Conservation (phyloP, 2,113 vertebrate genomes). For the Malaclemys terrapin region DNA sequence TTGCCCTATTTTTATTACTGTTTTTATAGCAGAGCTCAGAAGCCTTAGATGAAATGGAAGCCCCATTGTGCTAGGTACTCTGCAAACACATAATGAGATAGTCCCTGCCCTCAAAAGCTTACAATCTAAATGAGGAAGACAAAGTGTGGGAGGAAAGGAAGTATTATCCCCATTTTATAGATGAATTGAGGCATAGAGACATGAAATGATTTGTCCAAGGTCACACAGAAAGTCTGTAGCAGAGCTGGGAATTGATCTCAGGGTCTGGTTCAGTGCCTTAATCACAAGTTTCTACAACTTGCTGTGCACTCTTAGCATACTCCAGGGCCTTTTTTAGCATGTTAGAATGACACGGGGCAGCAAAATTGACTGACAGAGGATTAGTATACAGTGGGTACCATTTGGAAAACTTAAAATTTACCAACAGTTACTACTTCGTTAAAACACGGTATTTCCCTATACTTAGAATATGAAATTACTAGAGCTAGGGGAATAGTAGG, state of each 20-base stretch:
- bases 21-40: fast-evolving
- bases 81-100: not conserved
- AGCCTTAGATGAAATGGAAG: not conserved
- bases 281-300: not conserved
- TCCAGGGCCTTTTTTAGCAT: not conserved
- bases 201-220: not conserved
- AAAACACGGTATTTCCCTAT: not conserved
- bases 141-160: not conserved
- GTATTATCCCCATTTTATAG: not conserved
- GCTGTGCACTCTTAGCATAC: not conserved
- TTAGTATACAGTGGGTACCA: not conserved
- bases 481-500: not conserved
- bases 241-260: not conserved
- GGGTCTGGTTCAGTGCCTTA: not conserved
- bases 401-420: not conserved
- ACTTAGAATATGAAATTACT: not conserved
- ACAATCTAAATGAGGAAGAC: not conserved
- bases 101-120: fast-evolving
- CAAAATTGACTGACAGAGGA: not conserved
- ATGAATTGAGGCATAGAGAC: not conserved
- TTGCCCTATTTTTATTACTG: not conserved
- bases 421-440: not conserved
- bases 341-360: not conserved
- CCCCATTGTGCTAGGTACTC: not conserved
- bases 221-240: not conserved